Evolutionary conservation across 2,113 vertebrate genomes (phyloP).

Genomic region (Pygoscelis adeliae): DNA sequence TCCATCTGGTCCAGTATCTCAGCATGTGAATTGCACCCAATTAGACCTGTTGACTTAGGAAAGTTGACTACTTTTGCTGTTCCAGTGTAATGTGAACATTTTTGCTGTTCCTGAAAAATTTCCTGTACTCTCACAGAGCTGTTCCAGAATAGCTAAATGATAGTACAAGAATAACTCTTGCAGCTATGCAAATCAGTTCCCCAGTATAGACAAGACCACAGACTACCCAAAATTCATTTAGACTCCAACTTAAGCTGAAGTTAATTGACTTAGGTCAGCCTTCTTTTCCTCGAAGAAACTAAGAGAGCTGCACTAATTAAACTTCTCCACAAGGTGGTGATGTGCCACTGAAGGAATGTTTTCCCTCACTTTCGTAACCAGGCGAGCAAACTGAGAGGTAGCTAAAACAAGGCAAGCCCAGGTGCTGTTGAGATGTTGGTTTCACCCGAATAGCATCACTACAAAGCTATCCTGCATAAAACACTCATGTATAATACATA

Average conservation of each 20-base stretch:
- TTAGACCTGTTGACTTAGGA: background rate
- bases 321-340: conserved; percentile 45
- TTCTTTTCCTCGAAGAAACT: fast-evolving
- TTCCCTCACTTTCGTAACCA: background rate
- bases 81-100: background rate
- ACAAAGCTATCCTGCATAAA: background rate
- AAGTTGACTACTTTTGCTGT: background rate
- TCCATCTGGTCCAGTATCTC: background rate
- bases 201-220: background rate
- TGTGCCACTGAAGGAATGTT: background rate
- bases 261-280: background rate
- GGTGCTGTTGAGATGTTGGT: background rate
- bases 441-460: background rate
- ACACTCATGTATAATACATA: fast-evolving
- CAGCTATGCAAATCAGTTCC: background rate
- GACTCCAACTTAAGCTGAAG: background rate
- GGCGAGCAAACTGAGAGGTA: fast-evolving
- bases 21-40: background rate
- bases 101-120: background rate
- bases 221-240: background rate
- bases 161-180: background rate
- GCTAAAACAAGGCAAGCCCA: fast-evolving
- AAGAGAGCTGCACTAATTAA: background rate
- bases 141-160: background rate
- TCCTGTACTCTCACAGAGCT: background rate